A percentile compares a stretch with the other conserved stretches of the same genome.
Evolutionary conservation across 2,113 vertebrate species (phyloP).

Genomic region (Elephantulus edwardii): DNA sequence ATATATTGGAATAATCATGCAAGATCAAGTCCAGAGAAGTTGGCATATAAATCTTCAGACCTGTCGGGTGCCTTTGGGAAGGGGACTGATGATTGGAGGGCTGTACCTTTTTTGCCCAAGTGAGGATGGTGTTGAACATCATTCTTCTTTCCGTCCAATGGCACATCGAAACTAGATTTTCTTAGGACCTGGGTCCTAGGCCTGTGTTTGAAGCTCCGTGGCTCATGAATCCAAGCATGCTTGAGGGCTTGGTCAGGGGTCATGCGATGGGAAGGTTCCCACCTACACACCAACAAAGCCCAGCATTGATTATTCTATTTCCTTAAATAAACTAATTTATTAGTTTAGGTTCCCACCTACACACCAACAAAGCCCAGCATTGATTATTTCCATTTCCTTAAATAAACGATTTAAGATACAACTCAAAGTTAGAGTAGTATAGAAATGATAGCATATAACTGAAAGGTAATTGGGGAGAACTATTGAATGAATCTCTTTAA

Average conservation of each 20-base stretch:
- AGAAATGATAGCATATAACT: not conserved
- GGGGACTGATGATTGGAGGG: not conserved
- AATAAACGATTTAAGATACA: not conserved
- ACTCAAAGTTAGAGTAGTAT: no score
- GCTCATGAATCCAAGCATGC: constrained; percentile 92
- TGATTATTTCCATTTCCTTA: no score
- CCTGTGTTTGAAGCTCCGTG: constrained; percentile 82
- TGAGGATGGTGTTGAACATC: constrained; percentile 61
- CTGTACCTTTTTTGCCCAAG: constrained; percentile 34
- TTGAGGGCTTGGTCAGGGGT: constrained; percentile 92
- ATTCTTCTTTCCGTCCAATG: constrained; percentile 79
- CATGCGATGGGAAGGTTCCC: constrained; percentile 94
- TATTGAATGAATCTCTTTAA: constrained; percentile 1
- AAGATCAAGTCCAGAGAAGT: not conserved
- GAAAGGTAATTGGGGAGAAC: constrained; percentile 13
- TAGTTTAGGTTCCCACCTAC: constrained; percentile 93
- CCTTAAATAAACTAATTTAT: no score
- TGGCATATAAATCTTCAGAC: not conserved
- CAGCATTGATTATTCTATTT: not conserved
- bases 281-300: constrained; percentile 82
- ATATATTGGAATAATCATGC: not conserved
- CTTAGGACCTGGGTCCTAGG: constrained; percentile 80
- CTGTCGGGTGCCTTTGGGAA: not conserved
- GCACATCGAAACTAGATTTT: constrained; percentile 67
- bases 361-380: constrained; percentile 47